Percentiles rank a stretch among this genome's conserved stretches.
phyloP scores from a whole-genome alignment of 2,113 vertebrate species.

The Mesitornis unicolor region DNA sequence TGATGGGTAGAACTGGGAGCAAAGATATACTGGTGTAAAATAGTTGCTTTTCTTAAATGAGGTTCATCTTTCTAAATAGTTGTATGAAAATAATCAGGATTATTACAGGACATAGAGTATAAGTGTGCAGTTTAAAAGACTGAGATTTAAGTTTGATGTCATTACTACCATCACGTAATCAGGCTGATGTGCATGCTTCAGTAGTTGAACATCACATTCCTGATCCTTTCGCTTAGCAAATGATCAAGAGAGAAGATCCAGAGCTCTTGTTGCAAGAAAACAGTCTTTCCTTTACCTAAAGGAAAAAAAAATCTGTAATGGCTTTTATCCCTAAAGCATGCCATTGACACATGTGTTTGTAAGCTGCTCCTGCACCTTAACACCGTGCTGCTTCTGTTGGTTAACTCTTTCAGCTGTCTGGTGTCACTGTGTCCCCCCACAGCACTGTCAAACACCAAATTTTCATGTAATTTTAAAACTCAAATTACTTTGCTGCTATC shows the following conservation, averaged over 20 bases:
- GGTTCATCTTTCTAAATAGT: background rate
- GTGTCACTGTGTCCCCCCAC: background rate
- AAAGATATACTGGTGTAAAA: background rate
- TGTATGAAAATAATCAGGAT: background rate
- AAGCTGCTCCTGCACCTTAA: background rate
- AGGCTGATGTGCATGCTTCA: background rate
- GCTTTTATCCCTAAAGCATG: background rate
- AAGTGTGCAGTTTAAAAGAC: background rate
- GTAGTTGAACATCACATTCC: background rate
- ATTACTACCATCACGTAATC: background rate
- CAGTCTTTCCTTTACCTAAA: background rate
- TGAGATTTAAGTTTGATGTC: background rate
- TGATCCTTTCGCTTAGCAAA: background rate
- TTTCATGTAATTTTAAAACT: background rate
- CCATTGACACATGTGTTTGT: fast-evolving
- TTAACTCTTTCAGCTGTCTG: fast-evolving
- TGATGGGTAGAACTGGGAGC: background rate
- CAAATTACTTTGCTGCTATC: background rate
- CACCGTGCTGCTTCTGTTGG: background rate
- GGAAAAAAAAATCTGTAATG: background rate
- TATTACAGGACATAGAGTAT: background rate
- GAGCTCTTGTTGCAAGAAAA: background rate
- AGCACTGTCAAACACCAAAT: background rate
- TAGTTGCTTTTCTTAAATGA: background rate
- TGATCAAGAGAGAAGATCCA: background rate